These are phyloP conservation scores for Mythimna impura DNA, from an alignment of 2,888 invertebrate species.

Conservation along the genomic window DNA sequence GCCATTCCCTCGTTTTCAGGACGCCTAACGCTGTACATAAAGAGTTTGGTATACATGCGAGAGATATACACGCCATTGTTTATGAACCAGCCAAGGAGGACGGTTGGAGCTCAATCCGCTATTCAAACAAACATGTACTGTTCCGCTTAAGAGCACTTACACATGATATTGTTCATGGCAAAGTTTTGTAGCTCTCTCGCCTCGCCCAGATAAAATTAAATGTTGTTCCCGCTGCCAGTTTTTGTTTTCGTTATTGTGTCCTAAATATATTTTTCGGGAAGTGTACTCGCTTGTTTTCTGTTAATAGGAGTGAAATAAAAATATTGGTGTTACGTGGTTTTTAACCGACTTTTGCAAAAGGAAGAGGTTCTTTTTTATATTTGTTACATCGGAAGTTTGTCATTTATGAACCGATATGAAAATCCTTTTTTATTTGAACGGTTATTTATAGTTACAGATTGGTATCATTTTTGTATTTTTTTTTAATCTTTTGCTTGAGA, in stretches of 20 bases:
- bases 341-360: background rate
- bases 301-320: constrained; percentile 51
- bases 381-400: background rate
- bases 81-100: constrained; percentile 74
- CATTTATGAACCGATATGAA: too few relatives aligned
- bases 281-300: constrained; percentile 52
- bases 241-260: constrained; percentile 59
- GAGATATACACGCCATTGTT: constrained; percentile 74
- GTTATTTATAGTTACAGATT: too few relatives aligned
- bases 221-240: constrained; percentile 58
- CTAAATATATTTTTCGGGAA: constrained; percentile 53
- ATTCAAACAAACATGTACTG: constrained; percentile 80
- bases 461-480: too few relatives aligned
- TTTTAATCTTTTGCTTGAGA: too few relatives aligned
- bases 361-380: too few relatives aligned
- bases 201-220: constrained; percentile 60
- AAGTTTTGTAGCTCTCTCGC: constrained; percentile 57
- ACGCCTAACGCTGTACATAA: constrained; percentile 47
- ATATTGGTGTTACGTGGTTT: constrained; percentile 29
- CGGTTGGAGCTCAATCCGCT: constrained; percentile 81
- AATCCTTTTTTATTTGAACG: background rate
- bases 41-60: constrained; percentile 43
- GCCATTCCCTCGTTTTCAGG: constrained; percentile 20
- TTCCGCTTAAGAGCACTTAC: constrained; percentile 69
- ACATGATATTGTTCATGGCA: constrained; percentile 65